These are phyloP conservation scores for Drosophila navojoa DNA, from an alignment of 1,140 invertebrate genomes.

Conservation along the genomic window DNA sequence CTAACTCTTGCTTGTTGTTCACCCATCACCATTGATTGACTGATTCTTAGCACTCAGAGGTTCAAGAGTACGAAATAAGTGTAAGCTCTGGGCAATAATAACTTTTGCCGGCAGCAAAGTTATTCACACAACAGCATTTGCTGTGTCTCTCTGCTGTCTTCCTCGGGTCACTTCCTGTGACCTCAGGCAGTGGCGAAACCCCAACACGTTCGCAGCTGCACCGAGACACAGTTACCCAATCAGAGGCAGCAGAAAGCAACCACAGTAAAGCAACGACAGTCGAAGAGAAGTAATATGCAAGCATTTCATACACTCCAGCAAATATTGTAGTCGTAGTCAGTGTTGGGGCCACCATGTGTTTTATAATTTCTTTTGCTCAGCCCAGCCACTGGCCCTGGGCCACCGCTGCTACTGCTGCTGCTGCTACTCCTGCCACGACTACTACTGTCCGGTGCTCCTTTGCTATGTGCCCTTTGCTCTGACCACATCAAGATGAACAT, in stretches of 20 bases:
- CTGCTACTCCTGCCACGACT: too few relatives aligned
- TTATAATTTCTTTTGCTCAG: constrained; percentile 63
- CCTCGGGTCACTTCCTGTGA: constrained; percentile 64
- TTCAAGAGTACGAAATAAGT: constrained; percentile 8
- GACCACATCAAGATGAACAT: constrained; percentile 63
- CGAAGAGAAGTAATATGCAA: constrained; percentile 66
- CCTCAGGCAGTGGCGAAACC: constrained; percentile 39
- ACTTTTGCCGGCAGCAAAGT: constrained; percentile 9
- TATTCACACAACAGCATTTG: constrained; percentile 32
- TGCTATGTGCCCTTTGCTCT: constrained; percentile 7
- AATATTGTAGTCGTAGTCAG: constrained; percentile 27
- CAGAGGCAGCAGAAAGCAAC: constrained; percentile 43
- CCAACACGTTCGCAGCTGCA: constrained; percentile 49
- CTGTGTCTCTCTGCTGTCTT: not conserved
- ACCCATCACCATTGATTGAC: not conserved
- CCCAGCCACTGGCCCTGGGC: constrained; percentile 20
- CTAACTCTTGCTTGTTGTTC: too few relatives aligned
- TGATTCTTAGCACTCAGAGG: not conserved
- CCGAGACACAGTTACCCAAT: constrained; percentile 53
- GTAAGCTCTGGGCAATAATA: constrained; percentile 1
- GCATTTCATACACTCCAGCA: constrained; percentile 66
- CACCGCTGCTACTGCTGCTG: too few relatives aligned
- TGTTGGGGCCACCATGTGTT: constrained; percentile 45
- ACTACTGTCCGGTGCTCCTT: not conserved
- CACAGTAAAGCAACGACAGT: not conserved